A percentile compares a stretch with the other conserved stretches of the same genome.
Conservation (phyloP, 2,797 vertebrate genomes). For the Morus bassanus region DNA sequence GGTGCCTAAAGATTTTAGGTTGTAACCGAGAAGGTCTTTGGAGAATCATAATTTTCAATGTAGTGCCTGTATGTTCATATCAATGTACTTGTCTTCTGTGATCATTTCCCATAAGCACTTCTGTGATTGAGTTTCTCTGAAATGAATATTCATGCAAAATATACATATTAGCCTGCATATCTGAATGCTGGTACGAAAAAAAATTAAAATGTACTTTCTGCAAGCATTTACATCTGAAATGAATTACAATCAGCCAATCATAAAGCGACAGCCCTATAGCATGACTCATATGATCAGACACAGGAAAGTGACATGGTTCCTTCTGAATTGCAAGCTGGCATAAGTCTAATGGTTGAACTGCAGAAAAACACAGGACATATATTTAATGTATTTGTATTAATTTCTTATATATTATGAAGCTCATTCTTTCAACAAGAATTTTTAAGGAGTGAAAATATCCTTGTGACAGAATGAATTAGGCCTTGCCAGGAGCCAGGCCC, state of each 20-base stretch:
- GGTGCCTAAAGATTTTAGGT: background rate
- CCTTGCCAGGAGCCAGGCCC: background rate
- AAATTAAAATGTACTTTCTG: background rate
- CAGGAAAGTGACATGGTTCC: background rate
- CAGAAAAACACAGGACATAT: background rate
- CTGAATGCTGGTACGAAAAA: background rate
- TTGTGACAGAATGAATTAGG: background rate
- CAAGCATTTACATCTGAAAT: background rate
- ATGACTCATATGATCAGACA: background rate
- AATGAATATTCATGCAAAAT: background rate
- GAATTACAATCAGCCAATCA: background rate
- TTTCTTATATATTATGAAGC: background rate
- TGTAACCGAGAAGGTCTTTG: background rate
- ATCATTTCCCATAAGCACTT: background rate
- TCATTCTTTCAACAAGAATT: background rate
- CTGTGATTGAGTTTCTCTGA: background rate
- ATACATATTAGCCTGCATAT: background rate
- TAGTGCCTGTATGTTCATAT: background rate
- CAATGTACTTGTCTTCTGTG: background rate
- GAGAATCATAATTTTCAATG: background rate
- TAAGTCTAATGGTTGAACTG: background rate
- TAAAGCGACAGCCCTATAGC: background rate
- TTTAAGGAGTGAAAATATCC: background rate
- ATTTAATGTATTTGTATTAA: background rate
- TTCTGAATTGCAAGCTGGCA: background rate